Conservation (phyloP, 2,888 invertebrate species). For the Acrobasis suavella region DNA sequence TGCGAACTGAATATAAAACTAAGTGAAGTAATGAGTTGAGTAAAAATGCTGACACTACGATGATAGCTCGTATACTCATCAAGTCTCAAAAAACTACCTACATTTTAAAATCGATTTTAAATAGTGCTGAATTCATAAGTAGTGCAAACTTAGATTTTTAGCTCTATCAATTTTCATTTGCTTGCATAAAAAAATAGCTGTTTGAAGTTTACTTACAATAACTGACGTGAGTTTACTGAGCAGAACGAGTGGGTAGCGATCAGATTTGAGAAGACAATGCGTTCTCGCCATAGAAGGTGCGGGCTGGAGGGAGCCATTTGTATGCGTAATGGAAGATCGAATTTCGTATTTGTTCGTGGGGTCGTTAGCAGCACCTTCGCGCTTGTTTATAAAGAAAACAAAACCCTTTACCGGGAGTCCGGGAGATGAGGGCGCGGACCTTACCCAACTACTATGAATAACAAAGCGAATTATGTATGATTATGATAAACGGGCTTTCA, state of each 20-base stretch:
- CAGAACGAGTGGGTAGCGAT: constrained; percentile 50
- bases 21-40: no score
- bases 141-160: no score
- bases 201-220: constrained; percentile 39
- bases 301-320: constrained; percentile 68
- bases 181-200: not conserved
- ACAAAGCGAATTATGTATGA: constrained; percentile 46
- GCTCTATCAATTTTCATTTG: no score
- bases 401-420: constrained; percentile 64
- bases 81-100: no score
- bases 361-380: constrained; percentile 80
- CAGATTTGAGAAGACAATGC: constrained; percentile 69
- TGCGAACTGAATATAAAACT: no score
- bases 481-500: constrained; percentile 26
- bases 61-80: no score
- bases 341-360: constrained; percentile 81
- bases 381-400: constrained; percentile 81
- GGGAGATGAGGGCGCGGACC: constrained; percentile 48
- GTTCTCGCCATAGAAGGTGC: constrained; percentile 51
- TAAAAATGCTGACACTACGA: no score
- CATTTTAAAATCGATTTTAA: no score
- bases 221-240: constrained; percentile 40
- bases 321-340: constrained; percentile 81
- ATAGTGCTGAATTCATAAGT: no score
- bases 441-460: constrained; percentile 52